A percentile compares a stretch with the other conserved stretches of the same genome.
Conservation (phyloP, 2,888 invertebrate genomes). For the Melanophora roralis region DNA sequence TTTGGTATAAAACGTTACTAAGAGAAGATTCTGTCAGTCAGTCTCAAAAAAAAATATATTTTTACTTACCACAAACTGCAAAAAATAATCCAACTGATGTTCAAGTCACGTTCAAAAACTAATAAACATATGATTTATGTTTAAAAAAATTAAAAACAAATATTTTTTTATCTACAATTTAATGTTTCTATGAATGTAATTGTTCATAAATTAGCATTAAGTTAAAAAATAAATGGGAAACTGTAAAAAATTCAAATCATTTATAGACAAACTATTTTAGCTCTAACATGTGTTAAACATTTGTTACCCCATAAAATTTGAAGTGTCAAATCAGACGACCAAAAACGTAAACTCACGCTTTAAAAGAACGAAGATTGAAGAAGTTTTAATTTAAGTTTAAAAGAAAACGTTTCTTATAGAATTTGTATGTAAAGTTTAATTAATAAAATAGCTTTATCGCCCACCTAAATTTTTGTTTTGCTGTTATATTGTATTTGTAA, state of each 20-base stretch:
- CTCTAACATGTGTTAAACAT: constrained; percentile 34
- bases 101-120: constrained; percentile 41
- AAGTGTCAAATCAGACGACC: not conserved
- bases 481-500: not conserved
- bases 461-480: constrained; percentile 9
- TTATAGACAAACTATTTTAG: not conserved
- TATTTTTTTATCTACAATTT: not conserved
- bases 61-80: not conserved
- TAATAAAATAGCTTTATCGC: constrained; percentile 29
- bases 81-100: not conserved
- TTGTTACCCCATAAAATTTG: not conserved
- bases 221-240: constrained; percentile 27
- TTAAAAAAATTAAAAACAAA: not conserved
- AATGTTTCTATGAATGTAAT: constrained; percentile 36
- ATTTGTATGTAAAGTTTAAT: not conserved
- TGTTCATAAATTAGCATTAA: constrained; percentile 52
- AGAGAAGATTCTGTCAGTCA: too few relatives aligned
- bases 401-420: not conserved
- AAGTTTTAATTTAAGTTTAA: not conserved
- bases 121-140: too few relatives aligned
- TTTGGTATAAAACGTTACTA: too few relatives aligned
- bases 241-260: not conserved
- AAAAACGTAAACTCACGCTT: not conserved
- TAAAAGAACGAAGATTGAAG: not conserved
- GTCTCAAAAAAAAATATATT: too few relatives aligned